Percentiles rank a stretch among this genome's conserved stretches.
Evolutionary conservation across 2,113 vertebrate genomes (phyloP).

Genomic region (Noturus placidus): DNA sequence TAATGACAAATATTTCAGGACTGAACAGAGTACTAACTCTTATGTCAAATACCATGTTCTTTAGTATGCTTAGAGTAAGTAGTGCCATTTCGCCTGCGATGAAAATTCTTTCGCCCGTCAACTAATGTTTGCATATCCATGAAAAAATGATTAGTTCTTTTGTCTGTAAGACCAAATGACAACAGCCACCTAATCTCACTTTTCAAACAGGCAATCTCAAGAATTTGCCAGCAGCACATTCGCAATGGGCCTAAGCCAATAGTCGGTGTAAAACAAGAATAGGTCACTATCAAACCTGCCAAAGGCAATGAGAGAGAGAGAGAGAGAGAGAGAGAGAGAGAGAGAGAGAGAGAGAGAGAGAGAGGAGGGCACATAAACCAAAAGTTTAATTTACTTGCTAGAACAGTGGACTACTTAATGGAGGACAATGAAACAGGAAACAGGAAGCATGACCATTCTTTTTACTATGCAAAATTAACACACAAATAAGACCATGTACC

Average conservation of each 20-base stretch:
- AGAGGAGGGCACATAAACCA: not conserved
- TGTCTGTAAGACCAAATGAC: constrained; percentile 14
- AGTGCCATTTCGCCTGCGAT: not conserved
- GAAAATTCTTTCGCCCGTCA: constrained; percentile 14
- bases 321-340: not conserved
- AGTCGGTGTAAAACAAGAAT: constrained; percentile 25
- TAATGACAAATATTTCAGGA: not conserved
- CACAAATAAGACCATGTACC: not conserved
- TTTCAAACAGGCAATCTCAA: constrained; percentile 31
- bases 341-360: not conserved
- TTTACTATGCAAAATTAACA: no score
- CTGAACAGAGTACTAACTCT: not conserved
- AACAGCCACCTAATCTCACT: constrained; percentile 43
- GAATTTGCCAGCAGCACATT: constrained; percentile 34
- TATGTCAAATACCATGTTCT: not conserved
- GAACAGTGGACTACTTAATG: not conserved
- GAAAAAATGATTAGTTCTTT: constrained; percentile 2
- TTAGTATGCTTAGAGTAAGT: not conserved
- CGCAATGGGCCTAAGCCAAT: constrained; percentile 31
- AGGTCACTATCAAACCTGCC: constrained; percentile 42
- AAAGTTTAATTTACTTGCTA: constrained; percentile 24
- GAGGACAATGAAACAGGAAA: not conserved
- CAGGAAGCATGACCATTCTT: no score
- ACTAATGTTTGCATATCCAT: constrained; percentile 31
- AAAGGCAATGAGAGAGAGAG: not conserved